Percentiles rank a stretch among this genome's conserved stretches.
Evolutionary conservation across 2,113 vertebrate genomes (phyloP).

Genomic region (Chaetodon auriga): DNA sequence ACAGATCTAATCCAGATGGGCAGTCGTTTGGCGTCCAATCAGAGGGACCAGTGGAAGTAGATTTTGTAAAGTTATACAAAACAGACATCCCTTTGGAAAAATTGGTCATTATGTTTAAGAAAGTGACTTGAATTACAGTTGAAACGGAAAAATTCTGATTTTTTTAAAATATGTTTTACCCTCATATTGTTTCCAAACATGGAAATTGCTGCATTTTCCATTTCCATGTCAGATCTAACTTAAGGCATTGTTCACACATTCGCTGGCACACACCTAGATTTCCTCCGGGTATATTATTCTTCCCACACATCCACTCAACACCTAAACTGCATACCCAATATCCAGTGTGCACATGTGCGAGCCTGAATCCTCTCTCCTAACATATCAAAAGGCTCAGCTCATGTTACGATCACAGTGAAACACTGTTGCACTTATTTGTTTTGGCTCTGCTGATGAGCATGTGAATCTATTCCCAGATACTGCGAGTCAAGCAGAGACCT

Average conservation of each 20-base stretch:
- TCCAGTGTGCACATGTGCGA: neutral
- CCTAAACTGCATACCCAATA: neutral
- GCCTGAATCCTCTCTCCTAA: slow-evolving; percentile 13
- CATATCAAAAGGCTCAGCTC: slow-evolving; percentile 16
- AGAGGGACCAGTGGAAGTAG: neutral
- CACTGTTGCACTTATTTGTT: slow-evolving; percentile 53
- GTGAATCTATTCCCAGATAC: slow-evolving; percentile 49
- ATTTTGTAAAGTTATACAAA: neutral
- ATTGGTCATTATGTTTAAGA: slow-evolving; percentile 1
- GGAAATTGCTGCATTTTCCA: neutral
- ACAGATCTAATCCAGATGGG: neutral
- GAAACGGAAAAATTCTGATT: neutral
- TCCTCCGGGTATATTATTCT: slow-evolving; percentile 22
- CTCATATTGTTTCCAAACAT: neutral
- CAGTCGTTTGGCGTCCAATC: neutral
- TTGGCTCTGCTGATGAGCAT: slow-evolving; percentile 53
- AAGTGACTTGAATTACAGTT: neutral
- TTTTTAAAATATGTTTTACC: neutral
- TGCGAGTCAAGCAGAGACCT: slow-evolving; percentile 41
- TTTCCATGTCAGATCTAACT: slow-evolving; percentile 7
- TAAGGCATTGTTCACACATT: slow-evolving; percentile 2
- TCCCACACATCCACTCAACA: neutral
- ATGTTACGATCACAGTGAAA: slow-evolving; percentile 34
- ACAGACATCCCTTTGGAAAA: neutral
- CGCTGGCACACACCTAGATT: slow-evolving; percentile 15